Conservation (phyloP, 2,113 vertebrate genomes). For the Brachypteracias leptosomus region DNA sequence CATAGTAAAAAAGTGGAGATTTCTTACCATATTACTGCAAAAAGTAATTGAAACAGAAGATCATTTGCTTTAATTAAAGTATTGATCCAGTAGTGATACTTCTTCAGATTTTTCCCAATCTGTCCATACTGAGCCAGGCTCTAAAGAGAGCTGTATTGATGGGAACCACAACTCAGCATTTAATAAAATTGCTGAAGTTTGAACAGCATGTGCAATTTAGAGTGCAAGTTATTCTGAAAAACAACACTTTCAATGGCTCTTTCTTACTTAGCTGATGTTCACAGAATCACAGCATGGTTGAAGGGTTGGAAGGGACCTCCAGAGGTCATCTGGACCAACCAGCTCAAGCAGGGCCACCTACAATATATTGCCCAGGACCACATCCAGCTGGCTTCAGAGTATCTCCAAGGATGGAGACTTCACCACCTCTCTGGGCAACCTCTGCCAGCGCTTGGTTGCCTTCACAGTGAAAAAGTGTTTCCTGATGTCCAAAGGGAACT, state of each 20-base stretch:
- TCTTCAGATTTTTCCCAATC: background rate
- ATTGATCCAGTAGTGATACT: background rate
- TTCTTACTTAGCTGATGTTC: background rate
- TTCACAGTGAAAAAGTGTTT: background rate
- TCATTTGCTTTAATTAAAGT: slow-evolving; percentile 37
- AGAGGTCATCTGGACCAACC: background rate
- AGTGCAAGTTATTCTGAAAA: background rate
- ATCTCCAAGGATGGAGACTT: background rate
- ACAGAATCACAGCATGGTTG: background rate
- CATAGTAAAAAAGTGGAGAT: background rate
- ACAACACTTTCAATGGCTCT: background rate
- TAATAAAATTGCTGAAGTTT: background rate
- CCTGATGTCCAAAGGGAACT: background rate
- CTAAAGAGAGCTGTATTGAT: background rate
- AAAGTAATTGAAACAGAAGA: background rate
- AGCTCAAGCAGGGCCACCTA: background rate
- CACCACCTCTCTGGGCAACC: background rate
- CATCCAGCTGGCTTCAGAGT: background rate
- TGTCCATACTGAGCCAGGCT: background rate
- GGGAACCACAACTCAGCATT: background rate
- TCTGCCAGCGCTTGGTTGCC: background rate
- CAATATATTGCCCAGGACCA: background rate
- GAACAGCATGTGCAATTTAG: background rate
- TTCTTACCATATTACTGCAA: slow-evolving; percentile 14
- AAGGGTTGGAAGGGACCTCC: background rate